A percentile compares a stretch with the other conserved stretches of the same genome.
Conservation (phyloP, 2,888 invertebrate species). For the Sinhomidia bicolor region DNA sequence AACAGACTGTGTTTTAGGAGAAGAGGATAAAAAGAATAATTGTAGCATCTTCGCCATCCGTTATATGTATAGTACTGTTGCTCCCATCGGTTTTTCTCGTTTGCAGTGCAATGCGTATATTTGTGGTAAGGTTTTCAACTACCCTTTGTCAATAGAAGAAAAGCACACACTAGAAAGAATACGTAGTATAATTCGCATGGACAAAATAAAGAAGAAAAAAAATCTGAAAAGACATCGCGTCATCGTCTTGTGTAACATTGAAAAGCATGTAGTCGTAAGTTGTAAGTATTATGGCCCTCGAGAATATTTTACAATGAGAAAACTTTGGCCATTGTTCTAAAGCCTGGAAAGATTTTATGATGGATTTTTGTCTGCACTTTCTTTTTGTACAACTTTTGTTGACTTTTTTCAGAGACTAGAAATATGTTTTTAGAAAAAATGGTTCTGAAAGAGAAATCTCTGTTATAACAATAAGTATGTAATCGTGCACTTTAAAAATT, state of each 20-base stretch:
- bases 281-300: slow-evolving; percentile 42
- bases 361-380: slow-evolving; percentile 60
- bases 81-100: slow-evolving; percentile 1
- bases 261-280: not conserved
- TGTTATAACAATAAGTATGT: slow-evolving; percentile 37
- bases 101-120: too few relatives aligned
- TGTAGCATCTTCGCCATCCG: not conserved
- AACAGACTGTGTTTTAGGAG: slow-evolving; percentile 54
- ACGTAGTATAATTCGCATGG: not conserved
- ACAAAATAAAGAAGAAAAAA: slow-evolving; percentile 8
- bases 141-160: slow-evolving; percentile 34
- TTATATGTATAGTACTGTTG: not conserved
- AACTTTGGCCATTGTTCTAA: slow-evolving; percentile 74
- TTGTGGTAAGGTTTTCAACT: not conserved
- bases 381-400: not conserved
- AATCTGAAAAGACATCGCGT: slow-evolving; percentile 38
- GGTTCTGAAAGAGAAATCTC: slow-evolving; percentile 22
- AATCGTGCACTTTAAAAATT: slow-evolving; percentile 28
- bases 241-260: slow-evolving; percentile 26
- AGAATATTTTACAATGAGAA: slow-evolving; percentile 75
- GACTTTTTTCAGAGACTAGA: slow-evolving; percentile 18
- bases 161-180: not conserved
- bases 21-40: not conserved
- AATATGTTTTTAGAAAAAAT: slow-evolving; percentile 39
- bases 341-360: slow-evolving; percentile 71